These are phyloP conservation scores for Keiferia lycopersicella DNA, from an alignment of 2,888 invertebrate genomes.

Conservation along the genomic window DNA sequence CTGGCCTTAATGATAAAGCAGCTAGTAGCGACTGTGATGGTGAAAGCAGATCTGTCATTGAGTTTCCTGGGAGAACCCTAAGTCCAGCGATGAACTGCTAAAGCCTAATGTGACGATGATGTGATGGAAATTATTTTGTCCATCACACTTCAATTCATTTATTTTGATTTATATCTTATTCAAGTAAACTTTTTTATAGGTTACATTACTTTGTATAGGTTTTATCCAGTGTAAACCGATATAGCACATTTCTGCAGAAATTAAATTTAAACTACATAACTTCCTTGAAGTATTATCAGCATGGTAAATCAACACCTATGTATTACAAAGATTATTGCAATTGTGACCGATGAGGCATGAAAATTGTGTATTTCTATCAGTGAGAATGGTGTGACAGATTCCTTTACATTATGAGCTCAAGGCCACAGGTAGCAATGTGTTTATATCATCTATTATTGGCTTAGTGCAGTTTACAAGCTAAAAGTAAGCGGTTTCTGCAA, in stretches of 20 bases:
- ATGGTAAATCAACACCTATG: conserved; percentile 2
- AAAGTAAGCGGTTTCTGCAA: conserved; percentile 6
- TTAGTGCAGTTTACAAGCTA: neutral
- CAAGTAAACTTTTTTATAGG: no score
- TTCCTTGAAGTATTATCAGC: neutral
- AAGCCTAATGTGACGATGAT: no score
- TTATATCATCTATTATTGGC: neutral
- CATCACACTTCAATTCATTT: no score
- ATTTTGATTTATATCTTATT: no score
- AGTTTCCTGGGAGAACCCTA: no score
- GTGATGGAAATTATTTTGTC: no score
- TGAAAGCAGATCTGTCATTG: no score
- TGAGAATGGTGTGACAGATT: neutral
- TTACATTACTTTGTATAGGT: no score
- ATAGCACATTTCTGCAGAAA: neutral
- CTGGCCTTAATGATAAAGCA: no score
- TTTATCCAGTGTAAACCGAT: neutral
- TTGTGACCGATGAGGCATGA: conserved; percentile 3
- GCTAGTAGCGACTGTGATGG: no score
- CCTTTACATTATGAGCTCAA: neutral
- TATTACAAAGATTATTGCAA: neutral
- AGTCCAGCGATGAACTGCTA: no score
- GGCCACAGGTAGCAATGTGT: neutral
- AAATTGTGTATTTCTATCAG: neutral
- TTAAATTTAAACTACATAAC: neutral